phyloP scores from a whole-genome alignment of 1,140 invertebrate species.

The Forficula auricularia region DNA sequence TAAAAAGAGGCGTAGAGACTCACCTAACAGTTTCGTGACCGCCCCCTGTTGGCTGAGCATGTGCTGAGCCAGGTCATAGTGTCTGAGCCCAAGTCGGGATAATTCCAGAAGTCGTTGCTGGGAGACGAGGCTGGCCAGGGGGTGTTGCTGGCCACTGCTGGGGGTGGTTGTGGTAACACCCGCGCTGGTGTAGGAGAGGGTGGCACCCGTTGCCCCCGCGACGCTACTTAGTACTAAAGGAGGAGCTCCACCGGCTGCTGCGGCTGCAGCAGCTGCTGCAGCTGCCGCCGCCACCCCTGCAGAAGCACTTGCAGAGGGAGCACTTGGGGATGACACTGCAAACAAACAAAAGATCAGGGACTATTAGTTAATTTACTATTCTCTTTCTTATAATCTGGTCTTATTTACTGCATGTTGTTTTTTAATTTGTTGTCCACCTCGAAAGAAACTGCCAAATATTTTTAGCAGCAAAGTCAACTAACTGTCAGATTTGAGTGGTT shows the following conservation, averaged over 20 bases:
- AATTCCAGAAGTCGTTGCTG: conserved; percentile 59
- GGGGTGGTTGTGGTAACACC: neutral
- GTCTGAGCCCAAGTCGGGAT: conserved; percentile 61
- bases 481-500: no score
- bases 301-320: no score
- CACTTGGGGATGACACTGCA: no score
- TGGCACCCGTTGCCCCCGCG: neutral
- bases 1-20: no score
- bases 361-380: no score
- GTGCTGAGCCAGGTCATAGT: conserved; percentile 76
- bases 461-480: no score
- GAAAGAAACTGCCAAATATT: no score
- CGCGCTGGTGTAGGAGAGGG: neutral
- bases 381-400: no score
- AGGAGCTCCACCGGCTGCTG: neutral
- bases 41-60: conserved; percentile 78
- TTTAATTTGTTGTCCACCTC: no score
- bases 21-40: conserved; percentile 74
- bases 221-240: neutral
- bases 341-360: no score
- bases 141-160: conserved; percentile 29
- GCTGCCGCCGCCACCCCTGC: neutral
- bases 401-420: no score
- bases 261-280: neutral
- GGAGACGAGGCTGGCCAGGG: conserved; percentile 45